Evolutionary conservation across 2,113 vertebrate genomes (phyloP).

Genomic region (Brevimyrus niger): DNA sequence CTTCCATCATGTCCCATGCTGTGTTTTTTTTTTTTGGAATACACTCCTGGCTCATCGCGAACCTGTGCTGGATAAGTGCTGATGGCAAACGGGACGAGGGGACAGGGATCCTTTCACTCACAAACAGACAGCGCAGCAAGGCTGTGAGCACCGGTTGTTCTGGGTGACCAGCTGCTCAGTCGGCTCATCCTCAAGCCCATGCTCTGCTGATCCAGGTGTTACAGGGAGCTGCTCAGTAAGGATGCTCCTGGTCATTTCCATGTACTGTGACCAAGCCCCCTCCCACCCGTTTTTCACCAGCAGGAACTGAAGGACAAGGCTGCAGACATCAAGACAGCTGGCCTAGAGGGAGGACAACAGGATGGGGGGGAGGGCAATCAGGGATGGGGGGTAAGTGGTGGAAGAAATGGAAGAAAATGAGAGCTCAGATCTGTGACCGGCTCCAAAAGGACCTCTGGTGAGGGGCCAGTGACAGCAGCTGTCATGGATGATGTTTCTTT

Average conservation of each 20-base stretch:
- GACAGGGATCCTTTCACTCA: not conserved
- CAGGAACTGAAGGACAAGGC: not conserved
- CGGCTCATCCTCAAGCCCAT: not conserved
- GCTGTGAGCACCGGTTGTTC: not conserved
- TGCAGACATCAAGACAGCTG: not conserved
- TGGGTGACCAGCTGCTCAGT: not conserved
- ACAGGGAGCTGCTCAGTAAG: not conserved
- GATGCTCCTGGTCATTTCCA: not conserved
- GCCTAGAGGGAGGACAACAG: not conserved
- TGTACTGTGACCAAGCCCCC: not conserved
- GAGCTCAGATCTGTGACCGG: not conserved
- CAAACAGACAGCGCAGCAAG: not conserved
- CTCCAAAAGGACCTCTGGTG: not conserved
- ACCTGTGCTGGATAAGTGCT: not conserved
- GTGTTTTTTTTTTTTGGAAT: not conserved
- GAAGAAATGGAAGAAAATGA: not conserved
- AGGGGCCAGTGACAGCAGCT: constrained; percentile 1
- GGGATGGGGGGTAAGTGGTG: not conserved
- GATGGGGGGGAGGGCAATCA: not conserved
- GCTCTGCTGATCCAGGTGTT: not conserved
- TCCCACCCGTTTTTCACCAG: not conserved
- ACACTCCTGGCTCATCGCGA: not conserved
- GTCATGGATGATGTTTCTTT: not conserved
- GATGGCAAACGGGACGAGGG: not conserved
- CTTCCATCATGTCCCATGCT: not conserved